Evolutionary conservation across 2,888 invertebrate genomes (phyloP), one percentile per base, ranked within the genome.

Genomic region (Rotaria socialis): DNA sequence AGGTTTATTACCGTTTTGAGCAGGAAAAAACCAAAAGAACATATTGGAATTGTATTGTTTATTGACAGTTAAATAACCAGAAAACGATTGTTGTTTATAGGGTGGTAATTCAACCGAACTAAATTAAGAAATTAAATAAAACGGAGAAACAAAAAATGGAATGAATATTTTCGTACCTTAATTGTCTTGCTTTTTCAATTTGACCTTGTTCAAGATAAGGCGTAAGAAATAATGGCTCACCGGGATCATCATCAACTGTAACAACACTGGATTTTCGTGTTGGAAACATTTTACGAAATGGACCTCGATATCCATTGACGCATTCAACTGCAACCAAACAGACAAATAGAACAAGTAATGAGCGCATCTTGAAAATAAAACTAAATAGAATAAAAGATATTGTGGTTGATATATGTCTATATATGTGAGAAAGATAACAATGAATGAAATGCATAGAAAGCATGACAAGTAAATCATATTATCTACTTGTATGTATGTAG

Each of bases 21-120:
- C 80, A 24, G 80, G 80, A 47, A 96, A 96, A 90, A 94, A 96
- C 96, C 96, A 96, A 91, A 96, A 95, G 92, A 96, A 96, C 91
- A 95, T 93, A 89, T 96, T 95, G 0, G 95, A 95, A 88, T 94
- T 93, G 89, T 92, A 94, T 0, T 92, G 91, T 89, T 94, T 93
- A 90, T 96, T 94, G 0, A 96, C 96, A 0, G 96, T 96, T 86
- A 96, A 55, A 55, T 86, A 56, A 22, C 86, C 85, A 56, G 50
- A 55, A 86, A 56, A 86, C 24, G 86, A 80, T 94, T 93, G 80
- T n/a, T 24, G n/a, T 47, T 24, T 47, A 47, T 47, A 80, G 24
- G 80, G 47, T 24, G 80, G 19, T n/a, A 80, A 47, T 80, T 47
- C 80, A 43, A 47, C 47, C 2, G 47, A 47, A 47, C 47, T 47